Percentiles rank a stretch among this genome's conserved stretches.
These are phyloP conservation scores for Bombus polaris DNA, from an alignment of 1,140 invertebrate genomes.

Conservation along the genomic window DNA sequence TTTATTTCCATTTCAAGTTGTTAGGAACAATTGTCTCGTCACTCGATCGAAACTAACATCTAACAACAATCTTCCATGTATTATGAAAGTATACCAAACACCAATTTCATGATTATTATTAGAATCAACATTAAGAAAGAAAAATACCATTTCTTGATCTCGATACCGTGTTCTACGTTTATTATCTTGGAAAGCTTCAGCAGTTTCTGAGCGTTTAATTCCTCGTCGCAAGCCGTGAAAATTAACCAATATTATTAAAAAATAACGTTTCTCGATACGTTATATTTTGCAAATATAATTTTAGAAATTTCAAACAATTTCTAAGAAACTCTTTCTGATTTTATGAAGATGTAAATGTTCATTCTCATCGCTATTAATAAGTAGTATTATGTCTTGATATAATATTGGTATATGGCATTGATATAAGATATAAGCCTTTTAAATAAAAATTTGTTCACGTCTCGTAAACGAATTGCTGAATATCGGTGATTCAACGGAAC, in stretches of 20 bases:
- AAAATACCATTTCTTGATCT: too few species aligned
- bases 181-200: background rate
- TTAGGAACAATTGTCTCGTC: background rate
- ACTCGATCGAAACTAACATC: background rate
- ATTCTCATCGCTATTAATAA: too few species aligned
- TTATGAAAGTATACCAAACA: background rate
- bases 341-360: too few species aligned
- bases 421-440: too few species aligned
- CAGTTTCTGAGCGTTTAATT: background rate
- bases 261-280: background rate
- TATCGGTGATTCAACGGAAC: too few species aligned
- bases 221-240: background rate
- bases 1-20: slow-evolving; percentile 7
- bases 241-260: background rate
- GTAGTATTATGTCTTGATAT: too few species aligned
- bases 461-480: background rate
- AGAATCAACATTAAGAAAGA: background rate
- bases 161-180: background rate
- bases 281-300: background rate
- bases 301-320: too few species aligned
- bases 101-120: background rate
- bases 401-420: too few species aligned
- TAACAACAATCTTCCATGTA: background rate
- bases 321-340: too few species aligned
- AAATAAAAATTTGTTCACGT: too few species aligned